Conservation (phyloP, 2,888 invertebrate genomes). For the Dynastes tityus region DNA sequence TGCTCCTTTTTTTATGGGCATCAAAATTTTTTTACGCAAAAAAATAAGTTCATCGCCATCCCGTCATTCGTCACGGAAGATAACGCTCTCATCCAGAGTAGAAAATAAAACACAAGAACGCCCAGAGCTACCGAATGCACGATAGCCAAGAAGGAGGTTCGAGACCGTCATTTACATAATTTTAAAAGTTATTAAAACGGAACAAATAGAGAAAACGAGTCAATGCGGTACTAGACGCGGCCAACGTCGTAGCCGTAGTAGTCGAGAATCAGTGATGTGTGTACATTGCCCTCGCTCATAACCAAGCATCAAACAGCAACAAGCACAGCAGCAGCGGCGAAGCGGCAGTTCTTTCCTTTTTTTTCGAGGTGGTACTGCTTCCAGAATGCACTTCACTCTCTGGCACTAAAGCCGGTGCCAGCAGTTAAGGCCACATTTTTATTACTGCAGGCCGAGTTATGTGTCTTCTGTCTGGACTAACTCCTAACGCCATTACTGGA, state of each 20-base stretch:
- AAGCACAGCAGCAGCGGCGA: conserved; percentile 27
- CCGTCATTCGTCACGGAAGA: conserved; percentile 4
- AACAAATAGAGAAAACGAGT: conserved; percentile 51
- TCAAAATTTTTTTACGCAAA: neutral
- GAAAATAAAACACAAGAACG: conserved; percentile 6
- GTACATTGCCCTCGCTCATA: conserved; percentile 53
- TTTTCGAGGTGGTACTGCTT: conserved; percentile 47
- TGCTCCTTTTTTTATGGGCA: no score
- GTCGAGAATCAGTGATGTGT: conserved; percentile 54
- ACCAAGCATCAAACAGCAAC: conserved; percentile 42
- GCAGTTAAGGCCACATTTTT: conserved; percentile 61
- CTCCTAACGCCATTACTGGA: conserved; percentile 50
- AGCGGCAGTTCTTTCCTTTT: conserved; percentile 52
- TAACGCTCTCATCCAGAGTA: neutral
- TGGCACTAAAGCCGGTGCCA: conserved; percentile 57
- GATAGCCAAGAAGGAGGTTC: conserved; percentile 35
- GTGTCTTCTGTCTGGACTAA: conserved; percentile 61
- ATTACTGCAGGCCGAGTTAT: conserved; percentile 60
- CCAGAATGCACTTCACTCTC: conserved; percentile 54
- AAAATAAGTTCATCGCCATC: neutral
- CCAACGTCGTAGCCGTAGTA: conserved; percentile 54
- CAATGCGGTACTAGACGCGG: conserved; percentile 51
- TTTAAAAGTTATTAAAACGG: conserved; percentile 51
- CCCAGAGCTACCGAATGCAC: conserved; percentile 21
- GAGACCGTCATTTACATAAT: conserved; percentile 50